phyloP scores from a whole-genome alignment of 2,113 vertebrate species.

The Petromus typicus region DNA sequence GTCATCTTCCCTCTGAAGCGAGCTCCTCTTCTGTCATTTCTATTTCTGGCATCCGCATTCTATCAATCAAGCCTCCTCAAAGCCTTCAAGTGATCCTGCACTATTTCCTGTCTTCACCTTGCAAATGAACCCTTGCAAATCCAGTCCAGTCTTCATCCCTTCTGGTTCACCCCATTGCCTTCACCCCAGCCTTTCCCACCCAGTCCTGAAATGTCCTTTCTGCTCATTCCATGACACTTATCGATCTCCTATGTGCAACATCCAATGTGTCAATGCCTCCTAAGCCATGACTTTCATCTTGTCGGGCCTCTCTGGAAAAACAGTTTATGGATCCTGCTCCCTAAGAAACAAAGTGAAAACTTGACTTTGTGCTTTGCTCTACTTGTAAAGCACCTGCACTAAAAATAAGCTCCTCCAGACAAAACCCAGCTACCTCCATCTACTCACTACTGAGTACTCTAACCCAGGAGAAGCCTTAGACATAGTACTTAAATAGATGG shows the following conservation, averaged over 20 bases:
- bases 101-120: conserved; percentile 49
- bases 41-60: conserved; percentile 69
- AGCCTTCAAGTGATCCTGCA: conserved; percentile 54
- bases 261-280: not conserved
- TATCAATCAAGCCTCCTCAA: conserved; percentile 76
- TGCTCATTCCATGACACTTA: not conserved
- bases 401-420: not conserved
- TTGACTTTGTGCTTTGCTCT: not conserved
- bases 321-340: not conserved
- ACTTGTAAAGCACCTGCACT: not conserved
- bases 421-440: not conserved
- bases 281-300: not conserved
- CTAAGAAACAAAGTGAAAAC: conserved; percentile 7
- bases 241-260: not conserved
- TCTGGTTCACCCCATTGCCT: not conserved
- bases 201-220: not conserved
- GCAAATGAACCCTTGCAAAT: not conserved
- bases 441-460: not conserved
- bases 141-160: not conserved
- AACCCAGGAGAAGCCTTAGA: not conserved
- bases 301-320: not conserved
- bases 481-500: not conserved
- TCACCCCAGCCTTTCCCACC: not conserved
- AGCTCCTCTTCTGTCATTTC: conserved; percentile 74
- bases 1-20: conserved; percentile 73